Conservation (phyloP, 1,140 invertebrate species). For the Gryon sp. region DNA sequence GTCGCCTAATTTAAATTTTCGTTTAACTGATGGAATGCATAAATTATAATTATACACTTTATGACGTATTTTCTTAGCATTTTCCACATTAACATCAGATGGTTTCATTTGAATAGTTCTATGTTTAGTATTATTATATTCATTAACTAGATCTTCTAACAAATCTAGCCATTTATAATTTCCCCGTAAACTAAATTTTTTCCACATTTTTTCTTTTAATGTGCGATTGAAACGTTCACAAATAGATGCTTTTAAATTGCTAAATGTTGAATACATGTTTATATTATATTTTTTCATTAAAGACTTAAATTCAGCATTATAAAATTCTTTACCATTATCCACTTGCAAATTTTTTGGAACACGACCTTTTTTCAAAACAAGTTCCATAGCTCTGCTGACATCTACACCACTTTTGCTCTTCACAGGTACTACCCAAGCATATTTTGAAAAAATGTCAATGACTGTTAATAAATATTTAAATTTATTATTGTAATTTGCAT, state of each 20-base stretch:
- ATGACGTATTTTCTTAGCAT: constrained; percentile 39
- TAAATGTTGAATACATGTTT: constrained; percentile 29
- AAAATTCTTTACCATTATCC: too few relatives aligned
- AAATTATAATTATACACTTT: background rate
- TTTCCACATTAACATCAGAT: constrained; percentile 48
- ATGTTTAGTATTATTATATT: constrained; percentile 26
- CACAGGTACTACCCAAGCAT: too few relatives aligned
- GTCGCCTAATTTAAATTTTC: background rate
- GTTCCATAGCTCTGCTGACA: too few relatives aligned
- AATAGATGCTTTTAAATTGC: constrained; percentile 23
- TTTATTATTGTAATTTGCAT: too few relatives aligned
- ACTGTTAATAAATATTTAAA: too few relatives aligned
- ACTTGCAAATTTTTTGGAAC: too few relatives aligned
- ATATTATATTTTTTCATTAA: constrained; percentile 15
- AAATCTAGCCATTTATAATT: background rate
- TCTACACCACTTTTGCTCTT: too few relatives aligned
- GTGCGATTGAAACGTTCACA: constrained; percentile 37
- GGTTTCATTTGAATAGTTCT: constrained; percentile 69
- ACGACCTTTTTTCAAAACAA: too few relatives aligned
- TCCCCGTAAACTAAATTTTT: constrained; percentile 14
- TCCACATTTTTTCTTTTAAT: constrained; percentile 28
- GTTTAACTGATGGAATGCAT: background rate
- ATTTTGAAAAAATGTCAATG: too few relatives aligned
- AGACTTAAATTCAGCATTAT: too few relatives aligned
- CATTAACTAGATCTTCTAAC: background rate